Evolutionary conservation across 2,888 invertebrate genomes (phyloP).

Genomic region (Cheilosia vulpina): DNA sequence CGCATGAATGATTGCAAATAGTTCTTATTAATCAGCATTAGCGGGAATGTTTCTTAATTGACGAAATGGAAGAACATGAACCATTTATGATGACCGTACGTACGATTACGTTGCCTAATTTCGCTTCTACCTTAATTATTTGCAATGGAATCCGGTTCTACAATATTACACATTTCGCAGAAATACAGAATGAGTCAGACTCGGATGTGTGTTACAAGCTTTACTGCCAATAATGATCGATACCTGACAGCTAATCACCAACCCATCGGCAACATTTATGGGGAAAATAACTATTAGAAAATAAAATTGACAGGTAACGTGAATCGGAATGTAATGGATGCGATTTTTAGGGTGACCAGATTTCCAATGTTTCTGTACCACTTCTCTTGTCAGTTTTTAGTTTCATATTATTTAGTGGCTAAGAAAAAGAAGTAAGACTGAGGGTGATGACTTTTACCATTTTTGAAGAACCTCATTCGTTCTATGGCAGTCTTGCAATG

Average conservation of each 20-base stretch:
- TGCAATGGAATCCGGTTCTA: background rate
- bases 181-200: background rate
- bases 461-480: no score
- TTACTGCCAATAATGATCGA: background rate
- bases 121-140: background rate
- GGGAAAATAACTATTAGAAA: background rate
- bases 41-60: background rate
- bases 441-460: no score
- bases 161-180: background rate
- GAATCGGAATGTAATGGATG: background rate
- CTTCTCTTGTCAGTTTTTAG: no score
- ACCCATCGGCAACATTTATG: background rate
- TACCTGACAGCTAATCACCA: background rate
- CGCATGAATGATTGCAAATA: slow-evolving; percentile 36
- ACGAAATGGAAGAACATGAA: background rate
- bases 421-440: no score
- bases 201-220: background rate
- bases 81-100: background rate
- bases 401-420: no score
- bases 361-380: no score
- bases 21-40: slow-evolving; percentile 7
- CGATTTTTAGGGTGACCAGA: background rate
- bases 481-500: no score
- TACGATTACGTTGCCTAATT: background rate
- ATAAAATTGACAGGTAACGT: background rate